Percentiles rank a stretch among this genome's conserved stretches.
Conservation (phyloP, 2,888 invertebrate species). For the Pandemis cinnamomeana region DNA sequence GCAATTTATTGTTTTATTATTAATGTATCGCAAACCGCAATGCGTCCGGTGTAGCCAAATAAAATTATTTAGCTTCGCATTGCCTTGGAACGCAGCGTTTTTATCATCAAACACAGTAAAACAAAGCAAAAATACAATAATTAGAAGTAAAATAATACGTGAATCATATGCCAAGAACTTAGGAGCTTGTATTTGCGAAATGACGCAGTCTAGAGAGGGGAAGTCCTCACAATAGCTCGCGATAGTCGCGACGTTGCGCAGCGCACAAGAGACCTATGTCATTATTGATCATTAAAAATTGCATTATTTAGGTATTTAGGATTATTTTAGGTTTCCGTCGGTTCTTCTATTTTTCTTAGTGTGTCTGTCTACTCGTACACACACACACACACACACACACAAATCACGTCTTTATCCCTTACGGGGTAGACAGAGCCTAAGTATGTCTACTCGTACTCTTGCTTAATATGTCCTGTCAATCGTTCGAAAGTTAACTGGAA, state of each 20-base stretch:
- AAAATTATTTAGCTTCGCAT: not conserved
- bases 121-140: not conserved
- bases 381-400: too few relatives aligned
- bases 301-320: too few relatives aligned
- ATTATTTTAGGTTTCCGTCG: too few relatives aligned
- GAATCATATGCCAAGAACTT: not conserved
- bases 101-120: not conserved
- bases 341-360: too few relatives aligned
- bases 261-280: too few relatives aligned
- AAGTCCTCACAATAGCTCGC: not conserved
- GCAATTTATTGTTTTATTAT: not conserved
- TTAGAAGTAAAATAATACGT: not conserved
- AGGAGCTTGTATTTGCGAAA: not conserved
- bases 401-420: too few relatives aligned
- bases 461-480: too few relatives aligned
- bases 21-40: not conserved
- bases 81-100: not conserved
- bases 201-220: not conserved
- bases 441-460: too few relatives aligned
- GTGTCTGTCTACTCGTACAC: too few relatives aligned
- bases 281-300: too few relatives aligned
- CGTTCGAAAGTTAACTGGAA: too few relatives aligned
- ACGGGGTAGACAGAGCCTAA: too few relatives aligned
- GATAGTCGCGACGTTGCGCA: not conserved
- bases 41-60: not conserved